A percentile compares a stretch with the other conserved stretches of the same genome.
Evolutionary conservation across 2,888 invertebrate species (phyloP).

Genomic region (Zygogramma bicolorata): DNA sequence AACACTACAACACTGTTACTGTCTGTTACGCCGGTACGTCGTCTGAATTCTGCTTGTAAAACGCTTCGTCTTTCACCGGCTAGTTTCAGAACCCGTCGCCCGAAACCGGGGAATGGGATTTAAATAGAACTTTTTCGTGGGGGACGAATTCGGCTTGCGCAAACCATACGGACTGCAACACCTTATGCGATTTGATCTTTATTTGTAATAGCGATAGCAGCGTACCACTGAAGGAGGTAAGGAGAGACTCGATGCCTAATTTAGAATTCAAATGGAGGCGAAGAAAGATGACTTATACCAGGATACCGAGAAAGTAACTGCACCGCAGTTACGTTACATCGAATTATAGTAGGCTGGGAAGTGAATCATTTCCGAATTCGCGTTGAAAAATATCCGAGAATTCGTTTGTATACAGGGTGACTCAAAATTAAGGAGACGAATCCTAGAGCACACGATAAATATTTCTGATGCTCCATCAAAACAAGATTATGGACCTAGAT

Average conservation of each 20-base stretch:
- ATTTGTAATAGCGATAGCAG: neutral
- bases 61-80: constrained; percentile 5
- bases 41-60: neutral
- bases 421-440: no score
- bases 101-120: constrained; percentile 56
- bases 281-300: no score
- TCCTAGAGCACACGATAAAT: no score
- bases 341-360: no score
- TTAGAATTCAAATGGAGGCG: neutral
- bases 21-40: neutral
- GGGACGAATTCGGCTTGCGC: constrained; percentile 57
- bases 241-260: neutral
- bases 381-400: no score
- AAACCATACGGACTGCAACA: constrained; percentile 29
- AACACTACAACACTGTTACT: neutral
- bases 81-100: constrained; percentile 26
- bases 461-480: no score
- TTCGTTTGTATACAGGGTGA: no score
- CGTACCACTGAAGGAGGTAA: neutral
- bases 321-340: no score
- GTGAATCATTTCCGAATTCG: no score
- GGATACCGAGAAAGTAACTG: no score
- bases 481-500: no score
- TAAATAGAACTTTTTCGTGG: constrained; percentile 59
- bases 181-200: constrained; percentile 8